Base-by-base conservation (phyloP, 2,797 vertebrate genomes). In the Gorsachius magnificus region DNA sequence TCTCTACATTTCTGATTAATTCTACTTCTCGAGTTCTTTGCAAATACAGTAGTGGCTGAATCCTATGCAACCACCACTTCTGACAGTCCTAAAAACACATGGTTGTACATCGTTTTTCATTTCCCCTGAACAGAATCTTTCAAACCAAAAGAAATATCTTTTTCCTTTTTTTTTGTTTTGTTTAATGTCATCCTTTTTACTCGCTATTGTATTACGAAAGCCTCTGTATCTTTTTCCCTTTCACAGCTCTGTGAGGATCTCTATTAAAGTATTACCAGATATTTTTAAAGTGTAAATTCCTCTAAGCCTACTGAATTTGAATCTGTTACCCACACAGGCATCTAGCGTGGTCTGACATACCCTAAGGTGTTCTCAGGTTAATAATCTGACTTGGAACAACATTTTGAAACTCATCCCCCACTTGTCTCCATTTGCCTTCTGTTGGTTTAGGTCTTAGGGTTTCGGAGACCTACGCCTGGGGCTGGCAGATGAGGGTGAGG, bases 321-420 rank as follows among this genome's bases (percentile, higher is more conserved):
- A 90, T 54, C 43, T 36, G 45, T 78, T 90, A 75, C 50, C 50
- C 74, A 65, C 10, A 3, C 5, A 92, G 58, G 38, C 77, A 89
- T 51, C 83, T 82, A 64, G 26, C 86, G 85, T 84, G 77, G 63
- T 61, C 41, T 90, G 80, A 88, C 69, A 51, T 92, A 88, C 88
- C 83, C 80, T 75, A n/a, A 83, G 80, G 77, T 94, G 83, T 83
- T 91, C 72, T 81, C 57, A 35, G 65, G 20, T 75, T 93, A 88
- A 95, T 91, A 78, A 86, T 56, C 33, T 76, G 57, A 46, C 83
- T 86, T 91, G 80, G 76, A 91, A 78, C 15, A 66, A 46, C 3
- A 0, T 90, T 91, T 94, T 71, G 45, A 94, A 93, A 78, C 45
- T 77, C 61, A 48, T 76, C 41, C 45, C 53, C 36, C 4, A 3